phyloP scores from a whole-genome alignment of 2,113 vertebrate species.

The Rhagologus leucostigma region DNA sequence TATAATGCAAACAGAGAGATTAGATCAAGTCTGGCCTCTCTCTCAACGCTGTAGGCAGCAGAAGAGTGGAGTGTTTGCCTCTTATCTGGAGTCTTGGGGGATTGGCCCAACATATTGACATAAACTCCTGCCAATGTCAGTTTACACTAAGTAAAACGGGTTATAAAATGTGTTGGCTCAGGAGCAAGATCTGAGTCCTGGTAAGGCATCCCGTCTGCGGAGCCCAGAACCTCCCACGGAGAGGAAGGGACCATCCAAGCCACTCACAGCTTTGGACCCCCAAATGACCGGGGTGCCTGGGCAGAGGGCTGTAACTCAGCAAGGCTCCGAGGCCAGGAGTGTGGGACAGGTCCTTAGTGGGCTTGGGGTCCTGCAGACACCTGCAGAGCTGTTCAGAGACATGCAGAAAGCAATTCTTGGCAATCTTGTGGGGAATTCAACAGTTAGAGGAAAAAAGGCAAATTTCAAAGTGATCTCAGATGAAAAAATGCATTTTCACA shows the following conservation, averaged over 20 bases:
- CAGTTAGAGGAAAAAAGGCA: not conserved
- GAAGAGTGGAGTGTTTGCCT: constrained; percentile 46
- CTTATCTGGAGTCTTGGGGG: constrained; percentile 56
- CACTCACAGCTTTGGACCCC: not conserved
- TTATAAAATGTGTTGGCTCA: constrained; percentile 27
- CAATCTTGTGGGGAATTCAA: not conserved
- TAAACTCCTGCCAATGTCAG: constrained; percentile 52
- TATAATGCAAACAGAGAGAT: constrained; percentile 53
- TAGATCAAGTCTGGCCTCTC: constrained; percentile 39
- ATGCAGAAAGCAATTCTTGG: not conserved
- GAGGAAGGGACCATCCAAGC: not conserved
- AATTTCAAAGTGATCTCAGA: not conserved
- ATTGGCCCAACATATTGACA: constrained; percentile 50
- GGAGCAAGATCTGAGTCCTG: not conserved
- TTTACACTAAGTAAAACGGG: not conserved
- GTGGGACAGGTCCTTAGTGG: accelerated
- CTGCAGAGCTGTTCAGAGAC: not conserved
- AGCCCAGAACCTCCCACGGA: not conserved
- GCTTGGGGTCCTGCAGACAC: not conserved
- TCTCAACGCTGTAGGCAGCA: constrained; percentile 53
- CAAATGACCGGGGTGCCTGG: not conserved
- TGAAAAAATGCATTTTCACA: not conserved
- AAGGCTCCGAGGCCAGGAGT: not conserved
- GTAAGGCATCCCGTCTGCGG: not conserved
- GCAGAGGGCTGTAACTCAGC: not conserved